Evolutionary conservation across 2,888 invertebrate genomes (phyloP).

Genomic region (Drosophila pseudotakahashii): DNA sequence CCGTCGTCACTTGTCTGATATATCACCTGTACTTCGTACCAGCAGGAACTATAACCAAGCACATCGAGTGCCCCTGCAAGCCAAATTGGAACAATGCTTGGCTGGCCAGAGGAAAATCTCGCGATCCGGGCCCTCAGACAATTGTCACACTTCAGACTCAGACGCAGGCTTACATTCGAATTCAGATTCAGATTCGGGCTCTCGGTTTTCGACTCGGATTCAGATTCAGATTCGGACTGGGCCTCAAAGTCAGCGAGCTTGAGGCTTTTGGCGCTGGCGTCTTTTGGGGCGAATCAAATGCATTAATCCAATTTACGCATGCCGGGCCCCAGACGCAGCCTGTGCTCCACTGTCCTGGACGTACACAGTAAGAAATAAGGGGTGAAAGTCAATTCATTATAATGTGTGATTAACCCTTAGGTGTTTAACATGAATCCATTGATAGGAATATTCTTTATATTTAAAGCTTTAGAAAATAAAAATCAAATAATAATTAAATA

Average conservation of each 20-base stretch:
- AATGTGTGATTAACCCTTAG: too few relatives aligned
- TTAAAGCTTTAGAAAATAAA: too few relatives aligned
- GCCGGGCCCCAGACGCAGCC: slow-evolving; percentile 48
- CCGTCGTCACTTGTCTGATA: slow-evolving; percentile 81
- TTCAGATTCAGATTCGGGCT: slow-evolving; percentile 24
- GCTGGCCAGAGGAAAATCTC: slow-evolving; percentile 50
- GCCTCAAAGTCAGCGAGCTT: slow-evolving; percentile 27
- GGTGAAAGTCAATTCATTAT: not conserved
- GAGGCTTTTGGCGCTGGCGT: slow-evolving; percentile 58
- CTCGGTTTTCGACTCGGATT: slow-evolving; percentile 17
- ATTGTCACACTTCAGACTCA: slow-evolving; percentile 62
- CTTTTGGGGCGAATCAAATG: slow-evolving; percentile 73
- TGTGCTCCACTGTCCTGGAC: slow-evolving; percentile 28
- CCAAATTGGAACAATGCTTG: slow-evolving; percentile 76
- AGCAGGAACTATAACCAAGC: slow-evolving; percentile 23
- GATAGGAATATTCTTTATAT: too few relatives aligned
- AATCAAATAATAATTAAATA: too few relatives aligned
- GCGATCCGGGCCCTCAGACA: slow-evolving; percentile 55
- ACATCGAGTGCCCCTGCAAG: slow-evolving; percentile 28
- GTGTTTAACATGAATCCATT: too few relatives aligned
- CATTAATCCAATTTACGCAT: slow-evolving; percentile 82
- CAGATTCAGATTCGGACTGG: slow-evolving; percentile 17
- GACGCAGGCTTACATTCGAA: slow-evolving; percentile 18
- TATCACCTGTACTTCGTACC: slow-evolving; percentile 68
- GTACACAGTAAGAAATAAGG: slow-evolving; percentile 5